These are phyloP conservation scores for Nasonovia ribisnigri DNA, from an alignment of 2,888 invertebrate species.

Conservation along the genomic window DNA sequence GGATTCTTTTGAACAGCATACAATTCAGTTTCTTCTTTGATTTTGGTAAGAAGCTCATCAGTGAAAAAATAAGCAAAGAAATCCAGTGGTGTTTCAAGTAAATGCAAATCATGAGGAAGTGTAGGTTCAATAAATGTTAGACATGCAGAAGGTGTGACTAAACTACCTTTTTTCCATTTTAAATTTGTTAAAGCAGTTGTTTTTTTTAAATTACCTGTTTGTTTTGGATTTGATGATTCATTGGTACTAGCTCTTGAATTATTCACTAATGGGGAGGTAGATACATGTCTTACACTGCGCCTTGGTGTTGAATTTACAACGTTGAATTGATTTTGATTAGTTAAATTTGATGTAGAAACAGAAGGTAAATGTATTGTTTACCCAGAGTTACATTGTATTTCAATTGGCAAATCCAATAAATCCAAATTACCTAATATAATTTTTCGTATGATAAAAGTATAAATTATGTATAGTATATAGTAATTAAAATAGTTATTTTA, in stretches of 20 bases:
- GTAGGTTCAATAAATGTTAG: no score
- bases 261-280: not conserved
- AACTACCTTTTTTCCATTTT: no score
- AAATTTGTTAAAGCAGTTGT: no score
- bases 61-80: no score
- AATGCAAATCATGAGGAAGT: no score
- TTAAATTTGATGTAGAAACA: slow-evolving; percentile 3
- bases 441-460: not conserved
- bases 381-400: slow-evolving; percentile 8
- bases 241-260: not conserved
- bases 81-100: no score
- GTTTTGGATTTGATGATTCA: no score
- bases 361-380: slow-evolving; percentile 25
- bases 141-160: no score
- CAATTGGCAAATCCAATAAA: no score
- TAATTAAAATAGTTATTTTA: slow-evolving; percentile 14
- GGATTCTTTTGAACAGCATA: slow-evolving; percentile 39
- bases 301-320: not conserved
- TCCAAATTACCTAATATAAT: slow-evolving; percentile 11
- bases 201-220: no score
- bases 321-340: not conserved
- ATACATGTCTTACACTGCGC: slow-evolving; percentile 15
- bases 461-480: slow-evolving; percentile 5
- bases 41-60: no score
- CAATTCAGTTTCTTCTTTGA: no score